Evolutionary conservation across 2,888 invertebrate genomes (phyloP).

Genomic region (Pherbina coryleti): DNA sequence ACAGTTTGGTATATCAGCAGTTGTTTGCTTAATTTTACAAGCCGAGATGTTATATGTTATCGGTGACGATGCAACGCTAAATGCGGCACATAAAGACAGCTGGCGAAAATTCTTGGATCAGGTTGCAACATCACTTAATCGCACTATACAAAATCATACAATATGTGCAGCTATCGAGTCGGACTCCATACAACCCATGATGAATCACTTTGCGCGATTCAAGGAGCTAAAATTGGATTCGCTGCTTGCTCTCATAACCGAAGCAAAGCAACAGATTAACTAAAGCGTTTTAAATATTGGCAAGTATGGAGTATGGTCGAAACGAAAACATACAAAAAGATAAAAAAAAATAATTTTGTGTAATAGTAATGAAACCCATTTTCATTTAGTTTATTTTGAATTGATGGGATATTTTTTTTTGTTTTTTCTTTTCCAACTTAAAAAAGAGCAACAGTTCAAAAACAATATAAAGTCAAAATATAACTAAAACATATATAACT

Average conservation of each 20-base stretch:
- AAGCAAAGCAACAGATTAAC: constrained; percentile 67
- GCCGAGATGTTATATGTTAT: constrained; percentile 64
- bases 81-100: constrained; percentile 55
- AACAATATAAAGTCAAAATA: constrained; percentile 17
- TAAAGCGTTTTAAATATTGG: constrained; percentile 47
- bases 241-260: constrained; percentile 65
- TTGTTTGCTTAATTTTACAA: constrained; percentile 65
- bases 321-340: constrained; percentile 12
- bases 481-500: not conserved
- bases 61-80: constrained; percentile 55
- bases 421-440: not conserved
- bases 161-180: constrained; percentile 68
- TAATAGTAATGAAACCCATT: constrained; percentile 23
- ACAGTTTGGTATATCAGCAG: constrained; percentile 68
- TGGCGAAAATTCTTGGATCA: constrained; percentile 66
- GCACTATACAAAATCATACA: constrained; percentile 67
- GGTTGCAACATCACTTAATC: constrained; percentile 65
- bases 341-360: constrained; percentile 11
- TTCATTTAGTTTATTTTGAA: constrained; percentile 24
- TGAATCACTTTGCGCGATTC: constrained; percentile 68
- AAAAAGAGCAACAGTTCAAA: constrained; percentile 7
- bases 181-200: constrained; percentile 67
- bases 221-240: constrained; percentile 67
- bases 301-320: constrained; percentile 29
- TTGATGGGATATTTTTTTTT: constrained; percentile 12